Base-by-base conservation (phyloP, 1,140 invertebrate species). In the Chelonus insularis region DNA sequence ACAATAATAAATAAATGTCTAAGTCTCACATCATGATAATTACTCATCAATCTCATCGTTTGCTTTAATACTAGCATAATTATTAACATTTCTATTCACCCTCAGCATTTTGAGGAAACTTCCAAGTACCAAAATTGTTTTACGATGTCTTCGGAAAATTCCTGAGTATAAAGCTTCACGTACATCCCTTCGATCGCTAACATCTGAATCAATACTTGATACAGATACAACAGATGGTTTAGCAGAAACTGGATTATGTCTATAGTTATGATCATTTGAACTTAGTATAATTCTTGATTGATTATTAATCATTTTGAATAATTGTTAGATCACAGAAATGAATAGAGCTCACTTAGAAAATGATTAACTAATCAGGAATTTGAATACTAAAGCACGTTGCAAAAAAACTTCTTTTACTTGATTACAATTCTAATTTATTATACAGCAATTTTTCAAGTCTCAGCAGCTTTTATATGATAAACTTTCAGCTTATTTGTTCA, bases 101-200 rank as follows among this genome's bases (percentile, higher is more conserved):
- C 86, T 87, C 63, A 92, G 79, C 89, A 92, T 91, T 60, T 90
- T 85, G 37, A 92, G 84, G 73, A 92, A 91, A 51, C 89, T 91
- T 29, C 89, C 89, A 51, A 91, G 82, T 32, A 90, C 89, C 71
- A 91, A 88, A 72, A 92, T 91, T 16, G 89, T 91, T 72, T 89
- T 85, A 52, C 89, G 84, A 78, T 91, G 89, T 63, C 89, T 85
- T 79, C 90, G 86, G 76, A 92, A 90, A 65, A 92, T 92, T 69
- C 90, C 90, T 73, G 91, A 88, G 72, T 92, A 92, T 60, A 92
- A 78, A 58, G 89, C 89, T 70, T 91, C 89, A 62, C 89, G 81
- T 54, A 91, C 80, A 54, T 90, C 86, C 67, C 90, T 89, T 64
- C 89, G 83, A 66, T 90, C 88, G 65, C 87, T 87, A 11, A 87